Evolutionary conservation across 2,113 vertebrate species (phyloP), one percentile per base, ranked within the genome.

Genomic region (Taurulus bubalis): DNA sequence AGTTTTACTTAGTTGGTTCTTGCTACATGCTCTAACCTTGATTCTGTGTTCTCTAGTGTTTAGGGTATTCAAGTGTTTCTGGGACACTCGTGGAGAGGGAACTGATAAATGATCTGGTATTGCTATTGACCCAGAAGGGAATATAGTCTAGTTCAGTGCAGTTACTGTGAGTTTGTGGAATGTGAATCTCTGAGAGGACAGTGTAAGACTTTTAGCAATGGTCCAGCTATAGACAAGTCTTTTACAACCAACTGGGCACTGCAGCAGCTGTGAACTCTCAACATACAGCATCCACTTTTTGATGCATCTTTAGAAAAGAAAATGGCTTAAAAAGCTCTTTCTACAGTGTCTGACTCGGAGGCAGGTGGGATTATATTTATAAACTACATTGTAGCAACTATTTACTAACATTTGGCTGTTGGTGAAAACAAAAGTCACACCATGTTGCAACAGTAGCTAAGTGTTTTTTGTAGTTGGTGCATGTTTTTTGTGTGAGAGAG

Each of bases 71-170:
- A 49, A 72, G 84, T 82, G 82, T 94, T 93, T 94, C 90, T 94
- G 89, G 92, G 92, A 91, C 92, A 87, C 81, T 85, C 2, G 53
- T 71, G 65, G 66, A 80, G 82, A 87, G 78, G 68, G 69, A 88
- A 58, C 87, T 92, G 89, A 93, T 93, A 85, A 93, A 94, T 90
- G 85, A 90, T 91, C 79, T 84, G 84, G 76, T 91, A 83, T 87
- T 89, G 87, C 86, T 88, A 77, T 65, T 88, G 91, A 92, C 90
- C 89, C 91, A 86, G 77, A 93, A 87, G 87, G 82, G 86, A 91
- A 83, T 85, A 84, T 51, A 82, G 80, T 84, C 63, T 75, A 72
- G 82, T 77, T 85, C 71, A 78, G 77, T 75, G 80, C 77, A 67
- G 59, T 85, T 70, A 81, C 80, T 86, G 73, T 78, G 75, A 86